Base-by-base conservation (phyloP, 2,888 invertebrate genomes). In the Mactromeris polynyma region DNA sequence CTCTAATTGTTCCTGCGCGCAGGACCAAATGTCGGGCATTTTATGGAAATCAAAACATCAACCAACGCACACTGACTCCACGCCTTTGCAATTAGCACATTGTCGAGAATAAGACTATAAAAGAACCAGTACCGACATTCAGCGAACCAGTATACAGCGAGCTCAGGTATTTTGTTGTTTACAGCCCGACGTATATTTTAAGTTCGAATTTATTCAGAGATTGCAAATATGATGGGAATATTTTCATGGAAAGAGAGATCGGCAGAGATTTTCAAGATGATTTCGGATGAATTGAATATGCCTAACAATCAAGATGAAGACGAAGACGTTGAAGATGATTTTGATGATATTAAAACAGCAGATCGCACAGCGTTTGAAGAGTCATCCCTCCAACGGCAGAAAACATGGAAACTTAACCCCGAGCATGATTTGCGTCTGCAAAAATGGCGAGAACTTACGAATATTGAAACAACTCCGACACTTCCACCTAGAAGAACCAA, bases 211-310 rank as follows among this genome's bases (percentile, higher is more conserved):
- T 4, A 11, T 46, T 46, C 11, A 46, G 46, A 46, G 1, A 17
- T 9, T 6, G 11, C 14, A 51, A 82, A 26, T 1, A 82, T 82
- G 82, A 69, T 40, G 17, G 58, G 73, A 31, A 73, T 69, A 31
- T 83, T 83, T 83, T 83, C 69, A n/a, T 83, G 83, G 84, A 84
- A 78, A 84, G 78, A 84, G 0, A 42, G 51, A 6, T 78, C 78
- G 7, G 78, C 51, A 46, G 31, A 84, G 26, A 78, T 78, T 17
- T 78, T 51, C 17, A 84, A n/a, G 19, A 79, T 14, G 40, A 79
- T 40, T 19, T 40, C 26, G 31, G 73, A 73, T 33, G 19, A 73
- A 17, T 33, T 33, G 33, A 33, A 73, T 3, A 33, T 36, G n/a
- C 33, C 73, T 17, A 73, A 14, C 14, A 36, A 73, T 11, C 33